A percentile compares a stretch with the other conserved stretches of the same genome.
Conservation (phyloP, 2,888 invertebrate species). For the Drosophila ustulata region DNA sequence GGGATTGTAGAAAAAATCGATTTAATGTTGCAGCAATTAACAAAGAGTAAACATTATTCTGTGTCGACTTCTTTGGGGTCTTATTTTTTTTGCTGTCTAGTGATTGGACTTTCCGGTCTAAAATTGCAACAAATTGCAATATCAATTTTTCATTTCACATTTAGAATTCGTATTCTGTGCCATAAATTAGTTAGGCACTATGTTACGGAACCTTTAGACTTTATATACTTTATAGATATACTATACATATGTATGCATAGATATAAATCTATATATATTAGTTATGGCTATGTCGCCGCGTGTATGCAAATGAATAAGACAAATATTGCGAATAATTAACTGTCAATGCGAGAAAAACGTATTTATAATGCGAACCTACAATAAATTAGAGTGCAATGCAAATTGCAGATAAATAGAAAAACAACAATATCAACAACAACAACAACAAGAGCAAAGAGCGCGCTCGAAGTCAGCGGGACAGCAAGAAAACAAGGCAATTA, state of each 20-base stretch:
- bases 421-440: constrained; percentile 23
- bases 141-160: constrained; percentile 49
- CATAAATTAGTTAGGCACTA: constrained; percentile 51
- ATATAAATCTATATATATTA: constrained; percentile 19
- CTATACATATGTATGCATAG: not conserved
- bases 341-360: constrained; percentile 54
- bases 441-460: constrained; percentile 2
- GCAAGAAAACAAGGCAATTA: constrained; percentile 57
- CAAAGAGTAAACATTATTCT: not conserved
- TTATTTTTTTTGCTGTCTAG: not conserved
- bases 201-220: constrained; percentile 62
- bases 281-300: constrained; percentile 49
- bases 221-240: constrained; percentile 21
- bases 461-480: not conserved
- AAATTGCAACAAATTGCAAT: constrained; percentile 52
- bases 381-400: constrained; percentile 76
- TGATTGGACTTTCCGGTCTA: constrained; percentile 59
- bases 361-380: constrained; percentile 41
- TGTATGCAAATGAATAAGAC: constrained; percentile 70
- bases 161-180: constrained; percentile 42
- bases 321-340: constrained; percentile 74
- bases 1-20: no score
- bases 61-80: not conserved
- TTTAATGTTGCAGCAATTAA: not conserved
- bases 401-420: constrained; percentile 49